Conservation (phyloP, 2,797 vertebrate species). For the Syndactyla subalaris region DNA sequence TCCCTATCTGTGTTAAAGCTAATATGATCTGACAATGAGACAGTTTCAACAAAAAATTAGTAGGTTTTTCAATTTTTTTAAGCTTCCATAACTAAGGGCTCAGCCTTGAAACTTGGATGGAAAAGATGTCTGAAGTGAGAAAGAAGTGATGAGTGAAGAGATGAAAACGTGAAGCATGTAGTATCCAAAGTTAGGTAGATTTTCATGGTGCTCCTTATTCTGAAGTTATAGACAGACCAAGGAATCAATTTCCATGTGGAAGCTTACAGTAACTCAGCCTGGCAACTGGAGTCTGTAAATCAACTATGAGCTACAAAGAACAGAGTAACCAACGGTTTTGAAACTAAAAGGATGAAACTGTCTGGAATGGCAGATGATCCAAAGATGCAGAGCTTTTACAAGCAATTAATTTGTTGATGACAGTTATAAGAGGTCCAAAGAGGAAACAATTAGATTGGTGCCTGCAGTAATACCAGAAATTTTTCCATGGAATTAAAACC, state of each 20-base stretch:
- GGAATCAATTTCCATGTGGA: background rate
- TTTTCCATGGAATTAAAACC: slow-evolving; percentile 25
- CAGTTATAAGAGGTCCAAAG: background rate
- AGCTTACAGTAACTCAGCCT: background rate
- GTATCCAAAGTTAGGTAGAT: background rate
- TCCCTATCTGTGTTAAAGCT: background rate
- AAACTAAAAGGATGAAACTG: background rate
- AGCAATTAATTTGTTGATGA: background rate
- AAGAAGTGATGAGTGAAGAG: background rate
- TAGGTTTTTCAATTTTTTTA: background rate
- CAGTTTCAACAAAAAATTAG: background rate
- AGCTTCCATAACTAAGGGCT: background rate
- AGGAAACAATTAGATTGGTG: background rate
- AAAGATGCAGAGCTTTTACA: background rate
- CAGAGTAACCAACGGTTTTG: background rate
- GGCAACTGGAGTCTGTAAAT: background rate
- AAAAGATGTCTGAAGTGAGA: background rate
- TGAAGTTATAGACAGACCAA: background rate
- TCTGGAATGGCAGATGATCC: background rate
- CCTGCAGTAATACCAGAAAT: background rate
- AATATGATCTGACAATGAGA: background rate
- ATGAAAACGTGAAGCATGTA: background rate
- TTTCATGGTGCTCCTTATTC: background rate
- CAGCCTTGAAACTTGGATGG: background rate
- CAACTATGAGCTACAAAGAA: background rate